These are phyloP conservation scores for Phalanger gymnotis DNA, from an alignment of 2,797 vertebrate species.

Conservation along the genomic window DNA sequence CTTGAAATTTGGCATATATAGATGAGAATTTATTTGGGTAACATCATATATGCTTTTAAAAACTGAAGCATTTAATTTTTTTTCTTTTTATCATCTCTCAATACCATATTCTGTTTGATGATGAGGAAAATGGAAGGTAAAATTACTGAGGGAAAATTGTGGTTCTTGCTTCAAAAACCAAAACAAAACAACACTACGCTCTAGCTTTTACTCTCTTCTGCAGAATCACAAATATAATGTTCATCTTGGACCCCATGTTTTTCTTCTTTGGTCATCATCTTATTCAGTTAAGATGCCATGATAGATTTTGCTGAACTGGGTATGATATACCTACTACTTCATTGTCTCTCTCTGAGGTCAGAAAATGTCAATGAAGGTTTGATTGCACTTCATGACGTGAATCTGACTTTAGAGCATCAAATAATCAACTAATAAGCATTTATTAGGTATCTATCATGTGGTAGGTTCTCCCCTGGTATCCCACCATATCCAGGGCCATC, in stretches of 20 bases:
- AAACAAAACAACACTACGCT: background rate
- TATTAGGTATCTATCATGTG: background rate
- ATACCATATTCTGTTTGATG: background rate
- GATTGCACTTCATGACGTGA: background rate
- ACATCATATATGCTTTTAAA: constrained; percentile 57
- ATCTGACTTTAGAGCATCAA: background rate
- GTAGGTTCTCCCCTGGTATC: background rate
- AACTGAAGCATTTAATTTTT: constrained; percentile 36
- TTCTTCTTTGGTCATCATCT: background rate
- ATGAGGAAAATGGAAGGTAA: constrained; percentile 4
- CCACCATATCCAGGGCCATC: too few species aligned
- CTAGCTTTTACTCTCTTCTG: background rate
- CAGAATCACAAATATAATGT: background rate
- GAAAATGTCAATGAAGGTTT: background rate
- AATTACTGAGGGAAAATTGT: constrained; percentile 38
- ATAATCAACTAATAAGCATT: background rate
- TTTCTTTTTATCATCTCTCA: constrained; percentile 60
- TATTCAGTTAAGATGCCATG: background rate
- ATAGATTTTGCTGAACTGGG: constrained; percentile 14
- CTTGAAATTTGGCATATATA: background rate
- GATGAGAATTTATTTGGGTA: constrained; percentile 1
- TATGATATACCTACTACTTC: background rate
- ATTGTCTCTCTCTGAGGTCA: background rate
- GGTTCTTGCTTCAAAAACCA: constrained; percentile 22
- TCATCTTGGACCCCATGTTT: background rate